A percentile compares a stretch with the other conserved stretches of the same genome.
These are phyloP conservation scores for Lepidochitona cinerea DNA, from an alignment of 2,888 invertebrate genomes.

Conservation along the genomic window DNA sequence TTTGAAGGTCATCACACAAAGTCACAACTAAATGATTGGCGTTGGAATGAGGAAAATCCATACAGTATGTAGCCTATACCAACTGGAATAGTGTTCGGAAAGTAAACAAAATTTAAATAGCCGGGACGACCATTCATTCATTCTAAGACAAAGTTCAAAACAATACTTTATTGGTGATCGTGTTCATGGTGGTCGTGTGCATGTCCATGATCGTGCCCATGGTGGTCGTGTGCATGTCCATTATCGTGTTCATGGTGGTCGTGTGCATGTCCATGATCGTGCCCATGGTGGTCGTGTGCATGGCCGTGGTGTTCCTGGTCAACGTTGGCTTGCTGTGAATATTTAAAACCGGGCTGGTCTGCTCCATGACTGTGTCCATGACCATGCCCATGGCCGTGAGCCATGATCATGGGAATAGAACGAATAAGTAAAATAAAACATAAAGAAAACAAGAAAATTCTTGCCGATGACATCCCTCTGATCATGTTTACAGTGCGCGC, in stretches of 20 bases:
- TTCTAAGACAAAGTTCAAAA: no score
- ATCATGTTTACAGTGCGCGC: neutral
- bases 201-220: conserved; percentile 35
- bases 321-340: neutral
- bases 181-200: no score
- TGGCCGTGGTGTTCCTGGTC: conserved; percentile 15
- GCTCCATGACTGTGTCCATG: conserved; percentile 10
- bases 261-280: conserved; percentile 32
- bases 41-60: no score
- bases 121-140: no score
- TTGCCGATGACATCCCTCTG: neutral
- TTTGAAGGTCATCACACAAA: no score
- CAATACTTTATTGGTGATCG: no score
- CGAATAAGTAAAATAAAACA: neutral
- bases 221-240: conserved; percentile 28
- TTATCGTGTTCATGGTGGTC: conserved; percentile 29
- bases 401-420: neutral
- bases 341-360: no score
- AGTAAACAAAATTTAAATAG: no score
- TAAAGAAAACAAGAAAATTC: neutral
- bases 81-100: no score
- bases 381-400: conserved; percentile 28
- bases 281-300: conserved; percentile 35
- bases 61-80: no score
- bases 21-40: no score